Evolutionary conservation across 2,113 vertebrate species (phyloP).

Genomic region (Elaphurus davidianus): DNA sequence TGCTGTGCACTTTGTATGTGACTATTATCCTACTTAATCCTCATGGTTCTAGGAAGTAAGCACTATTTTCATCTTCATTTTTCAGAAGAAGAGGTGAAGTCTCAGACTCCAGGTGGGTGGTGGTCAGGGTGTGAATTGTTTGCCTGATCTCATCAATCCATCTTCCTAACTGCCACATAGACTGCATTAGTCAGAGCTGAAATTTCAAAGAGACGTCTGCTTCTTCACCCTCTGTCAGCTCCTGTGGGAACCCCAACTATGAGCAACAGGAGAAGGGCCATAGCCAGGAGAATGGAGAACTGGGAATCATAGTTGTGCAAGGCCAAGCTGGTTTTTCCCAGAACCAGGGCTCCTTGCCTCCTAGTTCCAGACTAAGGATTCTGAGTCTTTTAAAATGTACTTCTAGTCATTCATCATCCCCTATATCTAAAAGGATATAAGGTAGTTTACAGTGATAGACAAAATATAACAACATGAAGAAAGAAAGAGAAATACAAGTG

Average conservation of each 20-base stretch:
- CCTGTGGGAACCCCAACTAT: background rate
- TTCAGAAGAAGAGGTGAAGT: background rate
- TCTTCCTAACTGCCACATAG: background rate
- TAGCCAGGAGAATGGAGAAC: background rate
- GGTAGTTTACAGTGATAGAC: background rate
- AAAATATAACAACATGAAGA: background rate
- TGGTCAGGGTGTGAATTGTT: background rate
- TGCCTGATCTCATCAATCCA: background rate
- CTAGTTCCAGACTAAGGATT: background rate
- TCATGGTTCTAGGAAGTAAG: background rate
- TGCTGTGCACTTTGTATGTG: background rate
- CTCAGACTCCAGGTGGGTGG: background rate
- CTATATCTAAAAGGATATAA: background rate
- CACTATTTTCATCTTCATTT: background rate
- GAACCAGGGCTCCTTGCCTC: background rate
- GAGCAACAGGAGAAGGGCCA: background rate
- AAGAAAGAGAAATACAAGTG: background rate
- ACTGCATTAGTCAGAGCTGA: background rate
- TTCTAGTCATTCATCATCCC: conserved; percentile 1
- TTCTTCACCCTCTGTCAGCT: background rate
- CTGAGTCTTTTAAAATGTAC: background rate
- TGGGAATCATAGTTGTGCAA: background rate
- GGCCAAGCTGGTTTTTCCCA: background rate
- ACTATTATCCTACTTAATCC: background rate
- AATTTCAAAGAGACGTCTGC: background rate